Percentiles rank a stretch among this genome's conserved stretches.
phyloP scores from a whole-genome alignment of 2,797 vertebrate genomes.

The Australoheros facetus region DNA sequence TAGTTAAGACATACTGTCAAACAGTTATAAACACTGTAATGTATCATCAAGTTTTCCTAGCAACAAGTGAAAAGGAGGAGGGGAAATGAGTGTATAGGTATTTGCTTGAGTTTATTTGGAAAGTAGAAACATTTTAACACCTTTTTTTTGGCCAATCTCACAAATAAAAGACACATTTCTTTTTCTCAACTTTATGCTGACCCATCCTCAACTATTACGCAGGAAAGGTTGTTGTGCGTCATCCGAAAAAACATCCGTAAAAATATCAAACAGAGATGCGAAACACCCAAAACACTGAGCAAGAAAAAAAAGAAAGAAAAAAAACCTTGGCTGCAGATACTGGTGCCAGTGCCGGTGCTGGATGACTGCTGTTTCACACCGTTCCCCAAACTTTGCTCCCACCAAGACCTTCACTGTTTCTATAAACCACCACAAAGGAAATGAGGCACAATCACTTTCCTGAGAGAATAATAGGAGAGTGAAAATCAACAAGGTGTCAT shows the following conservation, averaged over 20 bases:
- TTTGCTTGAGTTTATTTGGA: slow-evolving; percentile 23
- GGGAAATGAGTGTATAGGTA: neutral
- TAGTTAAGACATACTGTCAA: neutral
- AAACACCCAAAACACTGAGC: slow-evolving; percentile 57
- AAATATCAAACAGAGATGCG: slow-evolving; percentile 41
- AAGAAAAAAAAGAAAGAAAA: slow-evolving; percentile 31
- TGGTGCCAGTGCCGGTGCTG: slow-evolving; percentile 4
- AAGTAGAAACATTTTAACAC: slow-evolving; percentile 29
- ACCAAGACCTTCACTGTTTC: slow-evolving; percentile 55
- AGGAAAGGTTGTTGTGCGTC: slow-evolving; percentile 41
- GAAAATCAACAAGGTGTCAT: slow-evolving; percentile 76
- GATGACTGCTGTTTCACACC: slow-evolving; percentile 28
- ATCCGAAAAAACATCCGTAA: slow-evolving; percentile 37
- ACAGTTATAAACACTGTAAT: neutral
- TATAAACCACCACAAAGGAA: slow-evolving; percentile 68
- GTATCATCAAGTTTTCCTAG: slow-evolving; percentile 1
- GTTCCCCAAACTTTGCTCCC: slow-evolving; percentile 52
- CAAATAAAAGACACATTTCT: slow-evolving; percentile 18
- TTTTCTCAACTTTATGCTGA: slow-evolving; percentile 31
- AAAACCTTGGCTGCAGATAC: slow-evolving; percentile 42
- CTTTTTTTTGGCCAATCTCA: slow-evolving; percentile 23
- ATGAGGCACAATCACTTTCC: slow-evolving; percentile 64
- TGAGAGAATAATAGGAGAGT: slow-evolving; percentile 66
- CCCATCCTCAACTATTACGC: slow-evolving; percentile 19
- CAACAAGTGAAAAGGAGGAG: neutral